phyloP scores from a whole-genome alignment of 2,113 vertebrate species.

The Azemiops feae region DNA sequence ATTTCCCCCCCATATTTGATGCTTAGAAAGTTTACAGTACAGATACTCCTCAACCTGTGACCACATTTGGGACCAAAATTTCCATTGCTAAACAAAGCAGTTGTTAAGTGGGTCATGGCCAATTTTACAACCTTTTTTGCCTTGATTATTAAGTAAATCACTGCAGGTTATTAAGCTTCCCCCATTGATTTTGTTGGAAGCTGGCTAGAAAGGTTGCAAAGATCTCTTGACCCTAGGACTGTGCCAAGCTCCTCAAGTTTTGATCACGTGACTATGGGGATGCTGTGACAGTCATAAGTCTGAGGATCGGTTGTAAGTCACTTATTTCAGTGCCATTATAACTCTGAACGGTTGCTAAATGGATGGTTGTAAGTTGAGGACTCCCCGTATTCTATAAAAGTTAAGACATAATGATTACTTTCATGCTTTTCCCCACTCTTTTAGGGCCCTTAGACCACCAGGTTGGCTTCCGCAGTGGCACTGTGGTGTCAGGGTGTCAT shows the following conservation, averaged over 20 bases:
- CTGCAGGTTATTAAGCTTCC: neutral
- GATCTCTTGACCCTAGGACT: neutral
- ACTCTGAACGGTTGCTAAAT: too few relatives aligned
- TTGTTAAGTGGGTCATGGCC: neutral
- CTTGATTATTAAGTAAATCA: neutral
- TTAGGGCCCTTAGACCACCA: slow-evolving; percentile 92
- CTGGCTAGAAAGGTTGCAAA: neutral
- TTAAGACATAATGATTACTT: slow-evolving; percentile 11
- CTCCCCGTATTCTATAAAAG: too few relatives aligned
- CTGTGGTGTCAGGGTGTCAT: slow-evolving; percentile 94
- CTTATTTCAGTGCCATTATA: too few relatives aligned
- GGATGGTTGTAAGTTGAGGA: too few relatives aligned
- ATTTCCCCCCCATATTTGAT: neutral
- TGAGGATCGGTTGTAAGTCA: too few relatives aligned
- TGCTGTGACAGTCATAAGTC: too few relatives aligned
- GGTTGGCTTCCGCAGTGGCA: slow-evolving; percentile 98
- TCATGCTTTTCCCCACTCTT: slow-evolving; percentile 38
- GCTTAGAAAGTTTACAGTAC: neutral
- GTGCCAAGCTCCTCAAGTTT: too few relatives aligned
- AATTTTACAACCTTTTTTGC: neutral
- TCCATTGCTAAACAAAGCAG: neutral
- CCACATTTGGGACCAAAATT: neutral
- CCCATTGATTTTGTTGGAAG: neutral
- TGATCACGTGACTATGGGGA: too few relatives aligned
- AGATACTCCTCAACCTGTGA: neutral